Percentiles rank a stretch among this genome's conserved stretches.
These are phyloP conservation scores for Polypedilum vanderplanki DNA, from an alignment of 1,140 invertebrate genomes.

Conservation along the genomic window DNA sequence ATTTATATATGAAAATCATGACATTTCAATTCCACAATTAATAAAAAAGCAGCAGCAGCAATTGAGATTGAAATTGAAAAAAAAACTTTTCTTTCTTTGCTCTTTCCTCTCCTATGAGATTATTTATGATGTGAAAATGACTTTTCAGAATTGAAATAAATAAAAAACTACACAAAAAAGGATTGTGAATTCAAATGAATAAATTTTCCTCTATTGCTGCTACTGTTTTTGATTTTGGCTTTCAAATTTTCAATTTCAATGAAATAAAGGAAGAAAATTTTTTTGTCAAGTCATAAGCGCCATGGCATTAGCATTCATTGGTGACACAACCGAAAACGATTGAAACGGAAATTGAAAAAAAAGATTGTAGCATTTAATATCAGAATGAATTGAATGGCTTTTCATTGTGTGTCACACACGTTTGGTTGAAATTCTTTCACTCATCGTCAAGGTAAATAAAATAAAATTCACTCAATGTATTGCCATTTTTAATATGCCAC, in stretches of 20 bases:
- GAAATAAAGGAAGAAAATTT: neutral
- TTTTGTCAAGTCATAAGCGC: slow-evolving; percentile 24
- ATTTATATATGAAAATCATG: slow-evolving; percentile 21
- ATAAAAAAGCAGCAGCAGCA: slow-evolving; percentile 22
- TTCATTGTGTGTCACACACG: neutral
- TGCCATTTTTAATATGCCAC: too few species aligned
- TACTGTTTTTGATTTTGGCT: neutral
- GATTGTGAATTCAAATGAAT: slow-evolving; percentile 24
- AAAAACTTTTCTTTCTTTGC: slow-evolving; percentile 24
- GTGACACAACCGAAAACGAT: neutral
- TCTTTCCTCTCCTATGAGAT: neutral
- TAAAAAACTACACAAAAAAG: slow-evolving; percentile 9
- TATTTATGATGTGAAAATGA: slow-evolving; percentile 21
- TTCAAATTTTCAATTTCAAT: neutral
- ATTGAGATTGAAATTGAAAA: slow-evolving; percentile 24
- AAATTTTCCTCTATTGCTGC: slow-evolving; percentile 15
- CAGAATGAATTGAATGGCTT: slow-evolving; percentile 18
- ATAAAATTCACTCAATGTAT: neutral
- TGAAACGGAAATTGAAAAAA: slow-evolving; percentile 23
- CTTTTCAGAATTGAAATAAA: neutral
- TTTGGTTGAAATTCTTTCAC: too few species aligned
- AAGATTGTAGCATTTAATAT: neutral
- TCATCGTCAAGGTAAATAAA: too few species aligned
- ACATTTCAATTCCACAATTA: slow-evolving; percentile 26
- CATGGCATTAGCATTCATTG: neutral